Evolutionary conservation across 2,888 invertebrate genomes (phyloP), one percentile per base, ranked within the genome.

Genomic region (Trypoxylon attenuatum): DNA sequence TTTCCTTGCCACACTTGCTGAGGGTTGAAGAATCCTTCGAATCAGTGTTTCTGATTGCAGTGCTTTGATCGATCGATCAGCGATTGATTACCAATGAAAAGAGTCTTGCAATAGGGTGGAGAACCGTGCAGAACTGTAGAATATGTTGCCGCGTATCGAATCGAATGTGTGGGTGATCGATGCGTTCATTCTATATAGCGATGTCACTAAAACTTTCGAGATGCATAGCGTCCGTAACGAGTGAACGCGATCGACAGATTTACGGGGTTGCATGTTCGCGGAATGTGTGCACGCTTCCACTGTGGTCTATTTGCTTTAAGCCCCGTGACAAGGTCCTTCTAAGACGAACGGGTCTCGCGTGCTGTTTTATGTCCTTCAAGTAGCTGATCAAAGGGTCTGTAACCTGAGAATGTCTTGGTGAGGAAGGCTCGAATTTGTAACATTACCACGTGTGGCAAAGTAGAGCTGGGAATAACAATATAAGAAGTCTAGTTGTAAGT

Each of bases 111-210:
- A 52, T 59, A 66, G 65, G 56, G 56, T 47, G 45, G 29, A 38
- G 27, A 47, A n/a, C n/a, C n/a, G 54, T 23, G 47, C 42, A 57
- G 57, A 58, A 60, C 29, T 27, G 47, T 39, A 29, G 46, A 33
- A 10, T 13, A n/a, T 2, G 33, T 8, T 33, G 13, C 33, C 33
- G 39, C 56, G 62, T 50, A 13, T 6, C 56, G 54, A 61, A 52
- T 58, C 55, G 61, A 67, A 65, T 66, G 68, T 57, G 67, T 78
- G 78, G 73, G 67, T 78, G 78, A 77, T 77, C 72, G 78, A 78
- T 78, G 77, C 72, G 65, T 56, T 59, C 71, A 73, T 77, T 77
- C 53, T 25, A 58, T 22, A 38, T 46, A 33, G 43, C 50, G 56
- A 27, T 52, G 46, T 22, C 55, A 54, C 39, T 39, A 69, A 60